Conservation (phyloP, 2,113 vertebrate species). For the Eublepharis macularius region DNA sequence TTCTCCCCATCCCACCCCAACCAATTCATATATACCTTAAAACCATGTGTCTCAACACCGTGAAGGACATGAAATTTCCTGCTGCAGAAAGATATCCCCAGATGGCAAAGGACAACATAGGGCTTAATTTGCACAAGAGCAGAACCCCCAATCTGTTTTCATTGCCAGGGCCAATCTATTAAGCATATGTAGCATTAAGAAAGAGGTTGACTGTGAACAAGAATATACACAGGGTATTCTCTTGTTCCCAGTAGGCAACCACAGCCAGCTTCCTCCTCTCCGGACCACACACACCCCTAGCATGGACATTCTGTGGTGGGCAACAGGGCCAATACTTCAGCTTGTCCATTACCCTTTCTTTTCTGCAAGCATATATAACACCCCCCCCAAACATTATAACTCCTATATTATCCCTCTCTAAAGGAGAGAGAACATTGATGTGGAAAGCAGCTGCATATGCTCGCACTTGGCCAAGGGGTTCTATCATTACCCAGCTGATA, state of each 20-base stretch:
- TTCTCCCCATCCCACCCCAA: rapidly evolving
- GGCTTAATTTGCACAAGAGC: not conserved
- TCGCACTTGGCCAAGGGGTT: not conserved
- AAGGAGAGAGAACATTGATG: not conserved
- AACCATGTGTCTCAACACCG: not conserved
- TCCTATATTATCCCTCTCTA: not conserved
- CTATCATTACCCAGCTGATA: not conserved
- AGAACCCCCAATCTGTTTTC: not conserved
- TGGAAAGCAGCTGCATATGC: not conserved
- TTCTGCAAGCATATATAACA: too few relatives aligned
- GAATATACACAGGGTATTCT: not conserved
- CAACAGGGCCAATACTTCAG: too few relatives aligned
- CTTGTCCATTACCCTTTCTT: too few relatives aligned
- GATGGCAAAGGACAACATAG: not conserved
- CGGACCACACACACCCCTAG: too few relatives aligned
- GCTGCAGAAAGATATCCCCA: not conserved
- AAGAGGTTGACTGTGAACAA: not conserved
- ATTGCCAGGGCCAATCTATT: not conserved
- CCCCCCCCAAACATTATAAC: not conserved
- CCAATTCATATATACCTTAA: not conserved
- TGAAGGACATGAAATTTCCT: not conserved
- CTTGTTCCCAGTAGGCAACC: too few relatives aligned
- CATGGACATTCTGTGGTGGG: too few relatives aligned
- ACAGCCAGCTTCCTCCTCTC: too few relatives aligned
- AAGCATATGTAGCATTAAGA: not conserved